These are phyloP conservation scores for Melieria picta DNA, from an alignment of 2,888 invertebrate species.

Conservation along the genomic window DNA sequence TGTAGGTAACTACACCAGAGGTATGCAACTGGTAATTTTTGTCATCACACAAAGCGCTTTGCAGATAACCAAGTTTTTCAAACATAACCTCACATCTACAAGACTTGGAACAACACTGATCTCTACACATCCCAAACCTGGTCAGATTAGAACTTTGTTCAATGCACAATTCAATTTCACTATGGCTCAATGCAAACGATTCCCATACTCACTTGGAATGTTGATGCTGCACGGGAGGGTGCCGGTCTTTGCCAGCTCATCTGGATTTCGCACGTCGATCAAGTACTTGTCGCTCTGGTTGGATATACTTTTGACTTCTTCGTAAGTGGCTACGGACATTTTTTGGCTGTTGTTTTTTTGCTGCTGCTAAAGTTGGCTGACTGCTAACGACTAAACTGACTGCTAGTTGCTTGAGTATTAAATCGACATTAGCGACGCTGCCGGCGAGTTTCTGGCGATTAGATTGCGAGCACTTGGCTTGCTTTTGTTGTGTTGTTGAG, in stretches of 20 bases:
- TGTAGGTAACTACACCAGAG: no score
- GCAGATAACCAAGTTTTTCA: no score
- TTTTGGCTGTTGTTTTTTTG: not conserved
- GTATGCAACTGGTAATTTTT: no score
- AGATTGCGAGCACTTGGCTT: no score
- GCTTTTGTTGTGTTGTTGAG: no score
- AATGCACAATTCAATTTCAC: not conserved
- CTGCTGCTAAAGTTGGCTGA: not conserved
- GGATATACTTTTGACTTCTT: conserved; percentile 68
- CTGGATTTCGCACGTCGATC: conserved; percentile 81
- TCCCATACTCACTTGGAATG: conserved; percentile 74
- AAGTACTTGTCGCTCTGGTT: conserved; percentile 69
- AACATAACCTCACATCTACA: no score
- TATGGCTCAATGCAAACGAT: not conserved
- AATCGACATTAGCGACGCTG: not conserved
- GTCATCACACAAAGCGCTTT: no score
- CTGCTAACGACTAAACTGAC: not conserved
- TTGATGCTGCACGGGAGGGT: conserved; percentile 79
- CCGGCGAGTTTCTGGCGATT: no score
- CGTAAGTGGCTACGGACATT: conserved; percentile 62
- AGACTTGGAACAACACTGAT: no score
- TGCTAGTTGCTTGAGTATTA: not conserved
- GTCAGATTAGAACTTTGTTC: not conserved
- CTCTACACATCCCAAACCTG: not conserved
- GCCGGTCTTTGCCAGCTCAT: conserved; percentile 77